These are phyloP conservation scores for Larimichthys crocea DNA, from an alignment of 2,113 vertebrate genomes.

Conservation along the genomic window DNA sequence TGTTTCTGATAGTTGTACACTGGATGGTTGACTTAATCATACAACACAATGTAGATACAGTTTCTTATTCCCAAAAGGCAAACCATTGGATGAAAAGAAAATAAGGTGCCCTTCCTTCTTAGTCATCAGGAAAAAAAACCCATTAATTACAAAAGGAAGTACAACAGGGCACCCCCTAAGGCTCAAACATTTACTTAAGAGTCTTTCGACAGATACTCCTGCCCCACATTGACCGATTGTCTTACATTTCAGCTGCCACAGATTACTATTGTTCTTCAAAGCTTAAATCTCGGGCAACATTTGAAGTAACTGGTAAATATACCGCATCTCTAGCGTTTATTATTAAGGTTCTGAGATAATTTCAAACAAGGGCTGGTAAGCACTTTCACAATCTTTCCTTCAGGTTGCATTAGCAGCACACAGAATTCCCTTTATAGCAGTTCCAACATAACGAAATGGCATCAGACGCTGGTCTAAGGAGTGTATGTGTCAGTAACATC, in stretches of 20 bases:
- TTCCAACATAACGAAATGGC: conserved; percentile 22
- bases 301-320: not conserved
- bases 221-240: not conserved
- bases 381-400: conserved; percentile 32
- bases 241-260: conserved; percentile 21
- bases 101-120: not conserved
- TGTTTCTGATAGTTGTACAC: not conserved
- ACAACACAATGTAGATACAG: not conserved
- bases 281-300: no score
- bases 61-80: not conserved
- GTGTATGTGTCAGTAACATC: not conserved
- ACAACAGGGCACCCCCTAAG: not conserved
- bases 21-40: not conserved
- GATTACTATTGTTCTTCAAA: conserved; percentile 1
- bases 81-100: not conserved
- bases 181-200: not conserved
- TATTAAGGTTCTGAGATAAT: not conserved
- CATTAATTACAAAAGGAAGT: not conserved
- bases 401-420: not conserved
- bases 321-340: not conserved
- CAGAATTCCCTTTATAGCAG: not conserved
- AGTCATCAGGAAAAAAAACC: conserved; percentile 4
- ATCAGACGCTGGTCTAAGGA: not conserved
- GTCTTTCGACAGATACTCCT: not conserved
- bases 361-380: conserved; percentile 48